Percentiles rank a stretch among this genome's conserved stretches.
phyloP scores from a whole-genome alignment of 2,113 vertebrate species.

The Rhinoptilus africanus region DNA sequence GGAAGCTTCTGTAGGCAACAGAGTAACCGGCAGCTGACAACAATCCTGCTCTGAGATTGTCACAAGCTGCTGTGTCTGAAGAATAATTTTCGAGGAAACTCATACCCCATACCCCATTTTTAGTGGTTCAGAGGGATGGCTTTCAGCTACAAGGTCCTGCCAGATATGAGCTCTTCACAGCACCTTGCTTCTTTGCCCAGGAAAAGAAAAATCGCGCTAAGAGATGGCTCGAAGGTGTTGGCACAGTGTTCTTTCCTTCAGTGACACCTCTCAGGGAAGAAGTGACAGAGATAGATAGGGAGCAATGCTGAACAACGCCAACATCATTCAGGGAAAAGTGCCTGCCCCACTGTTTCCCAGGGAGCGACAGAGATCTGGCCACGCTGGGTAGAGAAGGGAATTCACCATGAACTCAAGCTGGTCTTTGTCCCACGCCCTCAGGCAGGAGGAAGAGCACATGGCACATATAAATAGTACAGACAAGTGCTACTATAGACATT shows the following conservation, averaged over 20 bases:
- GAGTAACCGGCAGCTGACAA: conserved; percentile 66
- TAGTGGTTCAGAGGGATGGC: conserved; percentile 24
- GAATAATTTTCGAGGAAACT: conserved; percentile 28
- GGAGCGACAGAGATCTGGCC: not conserved
- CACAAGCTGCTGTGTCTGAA: conserved; percentile 31
- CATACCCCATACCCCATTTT: conserved; percentile 35
- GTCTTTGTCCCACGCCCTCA: not conserved
- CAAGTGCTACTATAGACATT: fast-evolving
- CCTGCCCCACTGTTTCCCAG: fast-evolving
- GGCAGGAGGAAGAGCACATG: not conserved
- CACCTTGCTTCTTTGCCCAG: not conserved
- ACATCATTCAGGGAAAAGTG: not conserved
- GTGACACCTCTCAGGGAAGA: not conserved
- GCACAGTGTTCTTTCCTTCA: not conserved
- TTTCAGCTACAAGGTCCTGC: conserved; percentile 41
- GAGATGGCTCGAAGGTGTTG: not conserved
- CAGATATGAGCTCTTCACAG: not conserved
- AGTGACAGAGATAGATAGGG: fast-evolving
- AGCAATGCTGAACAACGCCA: fast-evolving
- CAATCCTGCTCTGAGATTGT: conserved; percentile 37
- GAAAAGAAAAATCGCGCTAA: conserved; percentile 13
- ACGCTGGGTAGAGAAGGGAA: not conserved
- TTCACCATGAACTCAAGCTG: not conserved
- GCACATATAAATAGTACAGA: fast-evolving
- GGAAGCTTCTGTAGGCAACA: conserved; percentile 35